Base-by-base conservation (phyloP, 2,888 invertebrate species). In the Lepidochrysops patricia region DNA sequence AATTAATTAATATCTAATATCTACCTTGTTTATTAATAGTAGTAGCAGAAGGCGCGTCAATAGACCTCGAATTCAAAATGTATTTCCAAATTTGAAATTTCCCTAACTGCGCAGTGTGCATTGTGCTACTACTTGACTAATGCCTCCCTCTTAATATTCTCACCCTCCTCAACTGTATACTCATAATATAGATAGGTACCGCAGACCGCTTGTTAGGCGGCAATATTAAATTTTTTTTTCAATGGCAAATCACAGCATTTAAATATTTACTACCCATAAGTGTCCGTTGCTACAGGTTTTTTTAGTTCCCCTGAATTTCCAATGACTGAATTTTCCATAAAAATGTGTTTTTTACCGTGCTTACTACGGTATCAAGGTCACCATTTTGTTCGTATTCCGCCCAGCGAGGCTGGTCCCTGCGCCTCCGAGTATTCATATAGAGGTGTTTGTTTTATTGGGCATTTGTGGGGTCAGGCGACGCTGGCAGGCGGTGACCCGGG, bases 321-420 rank as follows among this genome's bases (percentile, higher is more conserved):
- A 50, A 50, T 50, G 26, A 13, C 26, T 26, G 25, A 50, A 26
- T 50, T 26, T 50, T 50, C 50, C 26, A 26, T 50, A 50, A 43
- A 19, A 50, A 25, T 26, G 50, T 56, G 57, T 49, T 60, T 58
- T 57, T 43, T 57, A 63, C 62, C 50, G 75, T 72, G 73, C 74
- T n/a, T n/a, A n/a, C 75, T 74, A 72, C 71, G 62, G 68, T 79
- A 81, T 79, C 77, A 75, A 82, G 82, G 84, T 80, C 80, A 81
- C 79, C 77, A 74, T 73, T 74, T 74, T 68, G 70, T 65, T 74
- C 65, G 69, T 72, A 71, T 72, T 66, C 64, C 12, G 63, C 82
- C 75, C 74, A 50, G 67, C 67, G 73, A 69, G 58, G 52, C 56
- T 67, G 82, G 74, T 52, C 82, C 66, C 62, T 61, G 63, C 37